Evolutionary conservation across 2,888 invertebrate genomes (phyloP).

Genomic region (Rotaria macrura): DNA sequence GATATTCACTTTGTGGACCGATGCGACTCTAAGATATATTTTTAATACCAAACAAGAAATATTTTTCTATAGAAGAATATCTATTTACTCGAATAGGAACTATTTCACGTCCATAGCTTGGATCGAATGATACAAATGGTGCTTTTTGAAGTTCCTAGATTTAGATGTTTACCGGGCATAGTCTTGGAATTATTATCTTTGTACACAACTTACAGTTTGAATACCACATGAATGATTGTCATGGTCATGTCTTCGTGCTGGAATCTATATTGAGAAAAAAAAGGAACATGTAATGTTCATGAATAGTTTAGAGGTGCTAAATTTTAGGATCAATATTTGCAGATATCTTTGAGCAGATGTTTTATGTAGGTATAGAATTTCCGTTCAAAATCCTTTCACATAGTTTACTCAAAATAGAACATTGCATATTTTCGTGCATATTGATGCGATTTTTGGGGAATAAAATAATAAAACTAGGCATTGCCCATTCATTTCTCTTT

Average conservation of each 20-base stretch:
- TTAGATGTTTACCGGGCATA: neutral
- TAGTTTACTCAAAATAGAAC: too few species aligned
- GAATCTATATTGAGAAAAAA: neutral
- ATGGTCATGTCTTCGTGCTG: neutral
- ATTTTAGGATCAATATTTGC: too few species aligned
- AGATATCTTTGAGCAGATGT: too few species aligned
- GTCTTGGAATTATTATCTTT: neutral
- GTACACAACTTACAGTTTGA: neutral
- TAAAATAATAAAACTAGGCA: too few species aligned
- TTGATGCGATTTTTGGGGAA: too few species aligned
- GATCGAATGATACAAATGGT: neutral
- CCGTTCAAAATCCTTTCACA: too few species aligned
- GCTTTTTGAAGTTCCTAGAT: neutral
- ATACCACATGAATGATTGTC: conserved; percentile 9
- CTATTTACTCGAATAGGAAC: neutral
- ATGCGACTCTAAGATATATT: neutral
- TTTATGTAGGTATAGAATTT: too few species aligned
- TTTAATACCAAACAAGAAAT: too few species aligned
- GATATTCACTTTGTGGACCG: conserved; percentile 3
- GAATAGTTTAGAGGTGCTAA: neutral
- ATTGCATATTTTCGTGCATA: too few species aligned
- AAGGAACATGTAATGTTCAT: neutral
- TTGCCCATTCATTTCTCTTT: too few species aligned
- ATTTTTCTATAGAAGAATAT: neutral
- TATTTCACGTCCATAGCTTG: neutral